phyloP scores from a whole-genome alignment of 2,888 invertebrate species.

The Branchellion lobata region DNA sequence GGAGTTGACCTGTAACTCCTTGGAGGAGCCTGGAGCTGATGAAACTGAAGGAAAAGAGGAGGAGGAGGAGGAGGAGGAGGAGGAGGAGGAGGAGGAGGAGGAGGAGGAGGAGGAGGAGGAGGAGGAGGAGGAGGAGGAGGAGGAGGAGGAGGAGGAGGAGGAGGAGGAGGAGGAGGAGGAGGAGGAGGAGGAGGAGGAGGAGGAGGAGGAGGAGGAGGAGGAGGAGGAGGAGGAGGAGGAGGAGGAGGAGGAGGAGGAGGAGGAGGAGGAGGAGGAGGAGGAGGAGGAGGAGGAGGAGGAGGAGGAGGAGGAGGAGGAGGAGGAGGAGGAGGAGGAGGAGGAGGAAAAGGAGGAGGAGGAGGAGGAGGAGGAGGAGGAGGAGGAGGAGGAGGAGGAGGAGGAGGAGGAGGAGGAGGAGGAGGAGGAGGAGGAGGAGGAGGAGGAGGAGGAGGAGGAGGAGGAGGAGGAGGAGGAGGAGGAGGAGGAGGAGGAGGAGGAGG shows the following conservation, averaged over 20 bases:
- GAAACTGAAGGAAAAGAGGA: neutral
- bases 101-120: neutral
- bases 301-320: neutral
- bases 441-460: too few relatives aligned
- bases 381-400: neutral
- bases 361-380: neutral
- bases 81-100: neutral
- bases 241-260: neutral
- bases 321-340: neutral
- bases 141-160: neutral
- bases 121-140: neutral
- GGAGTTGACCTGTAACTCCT: conserved; percentile 5
- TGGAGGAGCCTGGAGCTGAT: conserved; percentile 37
- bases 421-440: too few relatives aligned
- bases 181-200: neutral
- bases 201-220: neutral
- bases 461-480: too few relatives aligned
- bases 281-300: neutral
- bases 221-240: neutral
- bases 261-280: neutral
- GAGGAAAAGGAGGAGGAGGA: neutral
- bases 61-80: neutral
- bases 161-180: neutral
- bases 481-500: too few relatives aligned
- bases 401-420: too few relatives aligned